Evolutionary conservation across 2,797 vertebrate genomes (phyloP), one percentile per base, ranked within the genome.

Genomic region (Pelochelys cantorii): DNA sequence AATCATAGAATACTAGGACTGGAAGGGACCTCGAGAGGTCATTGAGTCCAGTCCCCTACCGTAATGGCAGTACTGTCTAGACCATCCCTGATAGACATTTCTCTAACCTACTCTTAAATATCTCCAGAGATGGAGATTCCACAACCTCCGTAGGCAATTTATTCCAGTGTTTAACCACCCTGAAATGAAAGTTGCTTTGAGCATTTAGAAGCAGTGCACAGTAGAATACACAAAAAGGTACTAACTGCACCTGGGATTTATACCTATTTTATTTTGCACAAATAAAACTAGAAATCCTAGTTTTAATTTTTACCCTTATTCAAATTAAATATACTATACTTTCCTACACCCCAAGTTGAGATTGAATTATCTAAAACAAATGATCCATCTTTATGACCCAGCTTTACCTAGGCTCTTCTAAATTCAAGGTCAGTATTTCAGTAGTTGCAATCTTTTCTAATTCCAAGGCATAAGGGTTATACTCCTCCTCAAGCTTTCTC

Each of bases 401-500:
- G 79, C 81, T 97, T 96, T 96, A 97, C 89, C 92, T 90, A 86
- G 57, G 85, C 5, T 96, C 96, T 93, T 96, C 96, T 25, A 97
- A 96, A 94, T 96, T 97, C 90, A 98, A 82, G 86, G 96, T 93
- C 17, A 86, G 94, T 95, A 96, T 88, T 81, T 96, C 97, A 94
- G 97, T 93, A 85, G 97, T 12, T 48, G 96, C 95, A 85, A 92
- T 96, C 83, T 96, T 96, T 87, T 98, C 98, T 79, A 98, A 89
- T 80, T 98, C 97, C 97, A 97, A 87, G 55, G 97, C 83, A 59
- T 97, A 97, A 0, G 93, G 97, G 59, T 96, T 97, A 96, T 98
- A 98, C 13, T 97, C 96, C 0, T 97, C 97, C 95, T 98, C 97
- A 94, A 98, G 97, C 81, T 98, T 98, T 93, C 88, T 97, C 94